These are phyloP conservation scores for Saiga tatarica DNA, from an alignment of 2,113 vertebrate genomes.

Conservation along the genomic window DNA sequence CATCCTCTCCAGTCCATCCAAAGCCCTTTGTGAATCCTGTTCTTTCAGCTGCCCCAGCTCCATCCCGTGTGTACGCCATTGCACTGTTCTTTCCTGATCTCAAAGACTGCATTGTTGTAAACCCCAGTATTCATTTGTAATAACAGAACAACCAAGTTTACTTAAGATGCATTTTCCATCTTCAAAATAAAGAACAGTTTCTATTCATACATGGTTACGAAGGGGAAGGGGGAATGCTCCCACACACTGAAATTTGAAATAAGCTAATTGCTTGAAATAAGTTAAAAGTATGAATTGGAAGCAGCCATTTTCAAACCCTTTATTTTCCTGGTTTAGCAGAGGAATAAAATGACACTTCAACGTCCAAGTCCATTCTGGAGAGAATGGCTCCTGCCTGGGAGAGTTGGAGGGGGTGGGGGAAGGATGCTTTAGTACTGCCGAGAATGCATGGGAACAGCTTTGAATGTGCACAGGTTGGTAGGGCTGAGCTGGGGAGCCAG, in stretches of 20 bases:
- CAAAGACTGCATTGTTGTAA: neutral
- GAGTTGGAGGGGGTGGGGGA: neutral
- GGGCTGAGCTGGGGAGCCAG: neutral
- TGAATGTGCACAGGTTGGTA: neutral
- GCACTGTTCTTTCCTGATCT: neutral
- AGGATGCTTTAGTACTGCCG: neutral
- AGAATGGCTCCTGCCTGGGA: neutral
- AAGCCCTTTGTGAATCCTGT: neutral
- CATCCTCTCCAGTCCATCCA: neutral
- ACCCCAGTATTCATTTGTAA: neutral
- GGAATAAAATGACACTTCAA: neutral
- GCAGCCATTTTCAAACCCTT: constrained; percentile 5
- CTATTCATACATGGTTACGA: neutral
- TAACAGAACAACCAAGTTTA: neutral
- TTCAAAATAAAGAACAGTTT: neutral
- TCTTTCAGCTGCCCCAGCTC: neutral
- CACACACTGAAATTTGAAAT: neutral
- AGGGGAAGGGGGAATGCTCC: neutral
- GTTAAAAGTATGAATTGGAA: neutral
- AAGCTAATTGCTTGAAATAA: constrained; percentile 1
- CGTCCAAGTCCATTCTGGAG: neutral
- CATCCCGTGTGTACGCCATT: neutral
- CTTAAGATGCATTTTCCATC: neutral
- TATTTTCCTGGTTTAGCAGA: constrained; percentile 9
- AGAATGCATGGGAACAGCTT: neutral